Base-by-base conservation (phyloP, 2,888 invertebrate species). In the Pollenia angustigena region DNA sequence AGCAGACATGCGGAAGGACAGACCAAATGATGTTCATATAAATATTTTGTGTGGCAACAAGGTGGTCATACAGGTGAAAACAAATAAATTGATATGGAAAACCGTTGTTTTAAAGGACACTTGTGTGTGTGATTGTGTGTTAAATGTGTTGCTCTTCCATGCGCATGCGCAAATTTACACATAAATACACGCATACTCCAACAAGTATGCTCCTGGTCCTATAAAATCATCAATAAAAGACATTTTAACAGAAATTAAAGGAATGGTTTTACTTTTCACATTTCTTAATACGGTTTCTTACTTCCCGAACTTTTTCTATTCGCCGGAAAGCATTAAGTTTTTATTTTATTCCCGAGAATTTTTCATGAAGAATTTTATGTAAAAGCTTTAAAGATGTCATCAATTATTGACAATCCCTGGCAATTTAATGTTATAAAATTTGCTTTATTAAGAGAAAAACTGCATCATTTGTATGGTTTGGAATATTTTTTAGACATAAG, bases 61-160 rank as follows among this genome's bases (percentile, higher is more conserved):
- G 87, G 84, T 87, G 87, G 87, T 79, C 87, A 87, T 54, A 79
- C 86, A 87, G 86, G 86, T 87, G 86, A 87, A 76, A 72, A 54
- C 72, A 50, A 62, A 68, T 81, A 62, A 84, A 71, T 81, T 81
- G 87, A 81, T 87, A 81, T 78, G 64, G 84, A 87, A 82, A 87
- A 83, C 86, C 86, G 86, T 87, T 87, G 86, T 48, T 72, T 71
- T 16, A 62, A 66, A 82, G 79, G 78, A 83, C 66, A 62, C 71
- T 71, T 81, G 76, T 62, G 40, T 82, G 58, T 7, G 23, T 32
- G 42, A n/a, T 23, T 23, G 48, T 14, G 1, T 46, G 52, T 44
- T 16, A 44, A 54, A 23, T 23, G 23, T 60, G 62, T 16, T 71
- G 23, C 4, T 60, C 18, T 42, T 50, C 69, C 42, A 72, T 56